These are phyloP conservation scores for Parnassius smintheus DNA, from an alignment of 2,888 invertebrate genomes.

Conservation along the genomic window DNA sequence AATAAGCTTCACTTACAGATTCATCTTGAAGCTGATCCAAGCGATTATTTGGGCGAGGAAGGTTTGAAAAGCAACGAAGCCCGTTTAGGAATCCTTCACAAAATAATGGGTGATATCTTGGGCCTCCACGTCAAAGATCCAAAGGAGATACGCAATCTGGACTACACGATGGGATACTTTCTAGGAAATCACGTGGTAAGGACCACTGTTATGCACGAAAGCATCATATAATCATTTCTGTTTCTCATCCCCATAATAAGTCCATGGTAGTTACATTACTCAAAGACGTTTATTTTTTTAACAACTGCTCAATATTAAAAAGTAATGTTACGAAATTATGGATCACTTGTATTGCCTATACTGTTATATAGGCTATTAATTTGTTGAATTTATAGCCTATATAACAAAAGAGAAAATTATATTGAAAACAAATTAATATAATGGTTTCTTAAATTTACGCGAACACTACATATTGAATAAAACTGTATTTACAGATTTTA, in stretches of 20 bases:
- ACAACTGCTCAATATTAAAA: too few relatives aligned
- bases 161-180: conserved; percentile 86
- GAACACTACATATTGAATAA: too few relatives aligned
- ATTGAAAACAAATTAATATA: too few relatives aligned
- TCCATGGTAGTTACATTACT: not conserved
- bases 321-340: too few relatives aligned
- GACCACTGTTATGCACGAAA: not conserved
- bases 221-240: not conserved
- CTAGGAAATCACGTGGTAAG: conserved; percentile 91
- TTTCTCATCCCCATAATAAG: conserved; percentile 49
- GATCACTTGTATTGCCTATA: too few relatives aligned
- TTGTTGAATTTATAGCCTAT: too few relatives aligned
- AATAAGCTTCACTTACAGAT: conserved; percentile 76
- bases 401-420: too few relatives aligned
- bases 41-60: conserved; percentile 71
- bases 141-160: conserved; percentile 48
- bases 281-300: conserved; percentile 21
- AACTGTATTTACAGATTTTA: too few relatives aligned
- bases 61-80: conserved; percentile 80
- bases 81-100: conserved; percentile 89
- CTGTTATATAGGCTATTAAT: too few relatives aligned
- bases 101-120: conserved; percentile 86
- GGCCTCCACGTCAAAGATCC: conserved; percentile 82
- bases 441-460: too few relatives aligned
- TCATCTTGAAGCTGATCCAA: conserved; percentile 90